Evolutionary conservation across 2,113 vertebrate genomes (phyloP), one percentile per base, ranked within the genome.

Genomic region (Scytalopus superciliaris): DNA sequence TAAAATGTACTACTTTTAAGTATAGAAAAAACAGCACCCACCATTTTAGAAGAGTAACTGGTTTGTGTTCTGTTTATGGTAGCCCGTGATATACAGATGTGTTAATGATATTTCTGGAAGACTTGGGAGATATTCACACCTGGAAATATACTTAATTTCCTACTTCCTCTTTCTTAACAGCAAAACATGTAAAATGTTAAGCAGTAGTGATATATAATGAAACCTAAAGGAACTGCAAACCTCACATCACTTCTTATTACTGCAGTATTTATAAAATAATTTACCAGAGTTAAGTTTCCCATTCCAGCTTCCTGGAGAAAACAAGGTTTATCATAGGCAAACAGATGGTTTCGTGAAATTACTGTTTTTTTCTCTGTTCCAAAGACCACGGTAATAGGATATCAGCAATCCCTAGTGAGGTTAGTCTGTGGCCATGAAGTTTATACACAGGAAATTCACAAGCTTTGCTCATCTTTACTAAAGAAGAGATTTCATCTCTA

Each of bases 281-380:
- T 84, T 60, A 60, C 21, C 25, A 53, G 22, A 90, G 39, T 85
- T 82, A 66, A 56, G 37, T 85, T 94, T 93, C 72, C 80, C 78
- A 9, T 88, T 90, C 52, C 35, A 75, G 15, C 31, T 92, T 87
- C 60, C 39, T 78, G 57, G 85, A 70, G 79, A 86, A 96, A 96
- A 94, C 0, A 1, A 84, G n/a, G 52, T 97, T 90, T 97, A 94
- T 95, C 87, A 28, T 31, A 90, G 37, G 30, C 75, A 91, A 96
- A 78, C 85, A 96, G 95, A 88, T 92, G 82, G 64, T 76, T 94
- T 96, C 62, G 76, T 86, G 73, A 90, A 90, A 83, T 96, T 35
- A 69, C 14, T 52, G 72, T 84, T 8, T 87, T 52, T 84, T 91
- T 78, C 25, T 84, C 19, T 74, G 24, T 85, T 93, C 83, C 73